Conservation (phyloP, 2,797 vertebrate genomes). For the Tauraco hartlaubi region DNA sequence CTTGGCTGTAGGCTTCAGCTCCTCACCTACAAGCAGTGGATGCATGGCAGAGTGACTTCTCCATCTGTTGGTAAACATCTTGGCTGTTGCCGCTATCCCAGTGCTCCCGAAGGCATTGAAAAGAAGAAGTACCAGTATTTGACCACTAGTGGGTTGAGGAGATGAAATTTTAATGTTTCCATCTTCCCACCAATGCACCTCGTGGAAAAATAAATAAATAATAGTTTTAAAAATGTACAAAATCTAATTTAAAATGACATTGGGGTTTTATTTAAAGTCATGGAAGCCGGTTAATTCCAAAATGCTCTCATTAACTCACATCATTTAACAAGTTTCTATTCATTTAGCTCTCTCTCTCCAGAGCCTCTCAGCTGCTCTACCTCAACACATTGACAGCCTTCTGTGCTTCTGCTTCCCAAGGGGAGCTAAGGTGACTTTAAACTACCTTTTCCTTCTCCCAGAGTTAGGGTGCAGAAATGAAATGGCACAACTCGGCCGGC, state of each 20-base stretch:
- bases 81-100: not conserved
- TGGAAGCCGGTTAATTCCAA: conserved; percentile 74
- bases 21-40: not conserved
- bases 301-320: conserved; percentile 75
- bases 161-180: not conserved
- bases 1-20: not conserved
- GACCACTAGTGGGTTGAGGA: conserved; percentile 22
- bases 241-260: conserved; percentile 76
- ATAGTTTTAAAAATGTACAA: conserved; percentile 54
- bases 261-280: conserved; percentile 74
- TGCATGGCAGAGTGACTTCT: rapidly evolving
- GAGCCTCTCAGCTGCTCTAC: conserved; percentile 71
- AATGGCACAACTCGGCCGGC: not conserved
- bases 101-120: rapidly evolving
- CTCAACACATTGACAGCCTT: conserved; percentile 71
- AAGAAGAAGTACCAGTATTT: not conserved
- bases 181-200: not conserved
- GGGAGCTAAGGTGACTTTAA: conserved; percentile 68
- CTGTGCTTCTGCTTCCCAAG: conserved; percentile 65
- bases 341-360: conserved; percentile 73
- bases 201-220: not conserved
- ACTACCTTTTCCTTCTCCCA: conserved; percentile 32
- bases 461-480: not conserved
- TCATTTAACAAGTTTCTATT: conserved; percentile 76
- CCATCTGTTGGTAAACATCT: not conserved